Base-by-base conservation (phyloP, 64 coral and sea anemone species). In the Montipora capricornis region DNA sequence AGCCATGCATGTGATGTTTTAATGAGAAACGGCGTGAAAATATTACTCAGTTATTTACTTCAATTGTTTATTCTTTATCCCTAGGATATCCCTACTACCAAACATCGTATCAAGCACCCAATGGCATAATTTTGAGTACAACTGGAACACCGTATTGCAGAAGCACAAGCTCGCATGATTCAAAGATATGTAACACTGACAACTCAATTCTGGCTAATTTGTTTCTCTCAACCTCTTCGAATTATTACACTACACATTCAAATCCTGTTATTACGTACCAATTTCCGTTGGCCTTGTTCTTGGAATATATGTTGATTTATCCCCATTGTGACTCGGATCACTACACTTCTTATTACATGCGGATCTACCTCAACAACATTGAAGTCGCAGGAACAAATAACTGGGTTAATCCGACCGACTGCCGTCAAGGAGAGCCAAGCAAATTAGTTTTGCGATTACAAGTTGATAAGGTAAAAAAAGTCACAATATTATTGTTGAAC, bases 221-320 rank as follows among this genome's bases (percentile, higher is more conserved):
- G 49, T 89, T 97, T 19, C n/a, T 64, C 9, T 74, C 89, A 10
- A 48, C 86, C 45, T 69, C 82, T n/a, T 76, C 68, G 45, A 91
- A 55, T 48, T 98, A 98, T 53, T 94, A 74, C 53, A 96, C 94
- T 3, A 20, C 77, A 14, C 49, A 83, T 17, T 73, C 76, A 9
- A 90, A 48, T 19, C 94, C 92, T 26, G 97, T 91, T 22, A 52
- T 98, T 9, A 96, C 94, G 1, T 98, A 96, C 48, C 50, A 55
- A 47, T 98, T 98, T 75, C 97, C 97, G 5, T 61, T 94, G 7
- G 62, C 91, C 6, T 47, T 98, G 68, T 94, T 88, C 24, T 37
- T 98, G 13, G 89, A 96, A 82, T 90, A 98, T 61, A 60, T 98
- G 9, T 89, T 93, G 69, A 86, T 98, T 64, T 98, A 96, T 87